These are phyloP conservation scores for Portunus trituberculatus DNA, from an alignment of 1,140 invertebrate genomes.

Conservation along the genomic window DNA sequence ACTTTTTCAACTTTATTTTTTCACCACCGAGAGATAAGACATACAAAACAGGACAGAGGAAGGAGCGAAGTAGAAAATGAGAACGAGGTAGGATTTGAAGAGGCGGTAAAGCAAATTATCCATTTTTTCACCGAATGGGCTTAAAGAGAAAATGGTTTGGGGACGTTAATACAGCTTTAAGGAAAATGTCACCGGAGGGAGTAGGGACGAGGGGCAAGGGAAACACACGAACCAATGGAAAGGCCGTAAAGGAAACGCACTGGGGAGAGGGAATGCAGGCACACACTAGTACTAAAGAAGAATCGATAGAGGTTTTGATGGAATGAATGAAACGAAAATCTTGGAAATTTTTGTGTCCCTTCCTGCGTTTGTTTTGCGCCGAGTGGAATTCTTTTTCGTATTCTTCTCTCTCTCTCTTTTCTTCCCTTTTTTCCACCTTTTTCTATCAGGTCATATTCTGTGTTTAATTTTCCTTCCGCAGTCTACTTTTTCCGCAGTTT, in stretches of 20 bases:
- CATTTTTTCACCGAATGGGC: background rate
- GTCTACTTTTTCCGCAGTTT: no score
- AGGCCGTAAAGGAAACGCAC: background rate
- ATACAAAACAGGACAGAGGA: background rate
- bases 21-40: background rate
- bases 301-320: no score
- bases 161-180: background rate
- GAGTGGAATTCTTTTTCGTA: no score
- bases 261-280: background rate
- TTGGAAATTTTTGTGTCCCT: no score
- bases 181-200: background rate
- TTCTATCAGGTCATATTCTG: no score
- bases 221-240: background rate
- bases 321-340: no score
- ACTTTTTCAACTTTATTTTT: background rate
- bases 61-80: background rate
- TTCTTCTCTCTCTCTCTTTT: background rate
- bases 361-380: background rate
- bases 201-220: conserved; percentile 29
- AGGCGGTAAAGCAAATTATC: background rate
- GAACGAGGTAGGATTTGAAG: background rate
- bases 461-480: no score
- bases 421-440: background rate
- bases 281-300: no score
- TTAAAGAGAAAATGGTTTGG: background rate